Evolutionary conservation across 2,797 vertebrate species (phyloP).

Genomic region (Acestrorhynchus altus): DNA sequence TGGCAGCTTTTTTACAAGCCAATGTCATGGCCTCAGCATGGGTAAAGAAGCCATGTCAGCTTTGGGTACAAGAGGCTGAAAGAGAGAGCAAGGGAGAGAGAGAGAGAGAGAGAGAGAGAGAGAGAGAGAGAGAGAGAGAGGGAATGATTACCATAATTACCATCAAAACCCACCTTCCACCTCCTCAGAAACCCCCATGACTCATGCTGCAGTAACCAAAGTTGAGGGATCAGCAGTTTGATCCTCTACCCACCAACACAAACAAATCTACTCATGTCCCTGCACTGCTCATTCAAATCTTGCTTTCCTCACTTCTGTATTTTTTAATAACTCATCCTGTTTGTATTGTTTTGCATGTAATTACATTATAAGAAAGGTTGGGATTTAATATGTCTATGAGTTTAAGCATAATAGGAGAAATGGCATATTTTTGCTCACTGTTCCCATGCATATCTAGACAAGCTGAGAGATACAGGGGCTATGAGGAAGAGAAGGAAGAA

Average conservation of each 20-base stretch:
- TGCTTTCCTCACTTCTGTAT: too few species aligned
- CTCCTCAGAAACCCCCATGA: slow-evolving; percentile 48
- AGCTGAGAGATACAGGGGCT: too few species aligned
- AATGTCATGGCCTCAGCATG: not conserved
- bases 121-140: slow-evolving; percentile 24
- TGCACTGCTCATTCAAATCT: not conserved
- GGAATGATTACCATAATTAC: slow-evolving; percentile 20
- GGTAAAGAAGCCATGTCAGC: not conserved
- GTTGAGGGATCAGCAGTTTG: slow-evolving; percentile 50
- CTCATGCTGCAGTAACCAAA: slow-evolving; percentile 47
- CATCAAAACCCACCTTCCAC: slow-evolving; percentile 32
- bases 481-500: too few species aligned
- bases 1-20: not conserved
- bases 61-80: slow-evolving; percentile 9
- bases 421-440: too few species aligned
- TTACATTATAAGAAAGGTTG: too few species aligned
- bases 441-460: too few species aligned
- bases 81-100: too few species aligned
- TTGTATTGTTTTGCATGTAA: too few species aligned
- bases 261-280: not conserved
- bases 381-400: too few species aligned
- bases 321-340: too few species aligned
- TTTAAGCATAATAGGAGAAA: too few species aligned
- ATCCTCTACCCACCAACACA: slow-evolving; percentile 27
- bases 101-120: slow-evolving; percentile 8